Evolutionary conservation across 2,888 invertebrate genomes (phyloP).

Genomic region (Iphiclides podalirius): DNA sequence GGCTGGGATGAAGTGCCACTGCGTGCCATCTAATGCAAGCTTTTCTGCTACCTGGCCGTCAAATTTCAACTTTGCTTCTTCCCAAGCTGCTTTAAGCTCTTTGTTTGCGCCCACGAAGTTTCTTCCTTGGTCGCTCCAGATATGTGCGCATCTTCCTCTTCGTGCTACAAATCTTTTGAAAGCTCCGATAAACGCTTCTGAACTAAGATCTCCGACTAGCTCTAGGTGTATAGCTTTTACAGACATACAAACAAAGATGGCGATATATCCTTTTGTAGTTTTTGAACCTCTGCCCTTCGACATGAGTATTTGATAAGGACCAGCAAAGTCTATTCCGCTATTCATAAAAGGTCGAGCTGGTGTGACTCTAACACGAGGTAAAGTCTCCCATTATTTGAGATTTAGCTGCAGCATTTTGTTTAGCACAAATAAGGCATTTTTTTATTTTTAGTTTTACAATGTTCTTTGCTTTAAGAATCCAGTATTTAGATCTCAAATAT

Average conservation of each 20-base stretch:
- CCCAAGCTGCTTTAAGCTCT: constrained; percentile 27
- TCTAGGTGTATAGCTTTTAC: constrained; percentile 27
- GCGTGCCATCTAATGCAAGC: constrained; percentile 26
- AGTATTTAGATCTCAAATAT: constrained; percentile 25
- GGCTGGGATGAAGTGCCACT: constrained; percentile 31
- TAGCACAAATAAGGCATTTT: constrained; percentile 23
- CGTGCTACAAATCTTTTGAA: constrained; percentile 29
- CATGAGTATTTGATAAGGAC: constrained; percentile 29
- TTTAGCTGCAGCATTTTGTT: constrained; percentile 24
- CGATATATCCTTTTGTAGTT: constrained; percentile 31
- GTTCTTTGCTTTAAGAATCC: constrained; percentile 24
- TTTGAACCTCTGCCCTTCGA: constrained; percentile 31
- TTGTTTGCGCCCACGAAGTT: constrained; percentile 29
- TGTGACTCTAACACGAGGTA: constrained; percentile 29
- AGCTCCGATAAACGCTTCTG: constrained; percentile 25
- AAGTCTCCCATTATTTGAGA: constrained; percentile 35
- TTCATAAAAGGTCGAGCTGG: constrained; percentile 30
- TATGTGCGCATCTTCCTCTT: constrained; percentile 27
- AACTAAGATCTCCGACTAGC: constrained; percentile 24
- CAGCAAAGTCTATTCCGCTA: constrained; percentile 34
- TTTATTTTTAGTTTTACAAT: too few relatives aligned
- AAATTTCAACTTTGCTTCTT: constrained; percentile 21
- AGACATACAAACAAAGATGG: constrained; percentile 33
- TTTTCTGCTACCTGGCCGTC: constrained; percentile 1
- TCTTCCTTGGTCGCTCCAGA: constrained; percentile 30